Evolutionary conservation across 2,888 invertebrate genomes (phyloP).

Genomic region (Monoplex corrugatus): DNA sequence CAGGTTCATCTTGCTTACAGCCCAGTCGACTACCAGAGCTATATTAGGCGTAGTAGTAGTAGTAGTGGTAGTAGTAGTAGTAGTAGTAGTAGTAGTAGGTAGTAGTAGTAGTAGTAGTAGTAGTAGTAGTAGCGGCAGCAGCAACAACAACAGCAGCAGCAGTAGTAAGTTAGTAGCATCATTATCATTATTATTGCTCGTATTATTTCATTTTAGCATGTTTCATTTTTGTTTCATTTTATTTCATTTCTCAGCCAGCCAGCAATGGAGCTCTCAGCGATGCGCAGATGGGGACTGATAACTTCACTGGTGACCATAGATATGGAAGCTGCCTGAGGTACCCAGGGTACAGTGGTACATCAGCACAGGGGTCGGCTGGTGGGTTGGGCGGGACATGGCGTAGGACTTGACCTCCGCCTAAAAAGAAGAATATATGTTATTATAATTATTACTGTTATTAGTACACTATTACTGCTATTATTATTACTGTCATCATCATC

Average conservation of each 20-base stretch:
- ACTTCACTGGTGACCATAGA: background rate
- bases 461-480: background rate
- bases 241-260: background rate
- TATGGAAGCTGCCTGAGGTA: background rate
- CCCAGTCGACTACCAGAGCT: too few species aligned
- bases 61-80: too few species aligned
- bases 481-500: background rate
- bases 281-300: background rate
- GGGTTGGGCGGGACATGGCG: background rate
- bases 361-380: background rate
- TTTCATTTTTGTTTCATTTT: background rate
- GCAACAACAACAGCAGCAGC: too few species aligned
- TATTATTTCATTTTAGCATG: background rate
- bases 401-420: constrained; percentile 29
- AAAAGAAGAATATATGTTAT: too few species aligned
- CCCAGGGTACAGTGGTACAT: background rate
- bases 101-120: too few species aligned
- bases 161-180: background rate
- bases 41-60: too few species aligned
- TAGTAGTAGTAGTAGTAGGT: too few species aligned
- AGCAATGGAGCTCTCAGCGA: background rate
- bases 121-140: too few species aligned
- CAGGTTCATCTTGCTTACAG: too few species aligned
- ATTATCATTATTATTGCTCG: too few species aligned
- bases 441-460: too few species aligned